These are phyloP conservation scores for Threskiornis aethiopicus DNA, from an alignment of 2,797 vertebrate genomes.

Conservation along the genomic window DNA sequence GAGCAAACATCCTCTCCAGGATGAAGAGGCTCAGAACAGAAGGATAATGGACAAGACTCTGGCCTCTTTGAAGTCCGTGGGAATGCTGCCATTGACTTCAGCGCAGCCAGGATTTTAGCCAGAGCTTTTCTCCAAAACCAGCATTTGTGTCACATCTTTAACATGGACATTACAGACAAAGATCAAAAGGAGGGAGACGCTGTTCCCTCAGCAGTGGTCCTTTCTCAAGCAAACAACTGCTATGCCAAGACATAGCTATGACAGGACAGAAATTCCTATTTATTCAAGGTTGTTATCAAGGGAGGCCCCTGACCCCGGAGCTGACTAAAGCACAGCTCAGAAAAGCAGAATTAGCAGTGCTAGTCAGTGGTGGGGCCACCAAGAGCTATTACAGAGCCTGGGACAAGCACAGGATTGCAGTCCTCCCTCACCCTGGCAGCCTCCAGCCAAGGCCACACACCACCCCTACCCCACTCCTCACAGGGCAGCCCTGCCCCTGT, in stretches of 20 bases:
- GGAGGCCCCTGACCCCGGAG: not conserved
- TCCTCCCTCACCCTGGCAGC: not conserved
- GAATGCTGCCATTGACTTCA: not conserved
- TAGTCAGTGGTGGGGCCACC: not conserved
- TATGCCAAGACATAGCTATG: not conserved
- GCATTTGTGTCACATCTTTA: not conserved
- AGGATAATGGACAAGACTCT: not conserved
- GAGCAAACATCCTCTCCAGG: not conserved
- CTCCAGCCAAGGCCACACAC: not conserved
- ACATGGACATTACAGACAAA: not conserved
- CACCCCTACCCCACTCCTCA: accelerated
- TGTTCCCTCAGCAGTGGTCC: not conserved
- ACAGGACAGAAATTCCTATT: not conserved
- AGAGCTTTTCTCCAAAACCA: not conserved
- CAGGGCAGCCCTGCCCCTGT: not conserved
- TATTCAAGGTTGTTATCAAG: not conserved
- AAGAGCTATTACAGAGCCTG: not conserved
- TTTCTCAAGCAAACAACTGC: not conserved
- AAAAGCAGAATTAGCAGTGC: not conserved
- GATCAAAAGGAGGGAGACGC: not conserved
- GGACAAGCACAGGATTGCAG: not conserved
- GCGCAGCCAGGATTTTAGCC: not conserved
- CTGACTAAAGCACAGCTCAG: not conserved
- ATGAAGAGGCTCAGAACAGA: not conserved
- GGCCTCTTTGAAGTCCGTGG: not conserved